Evolutionary conservation across 2,797 vertebrate genomes (phyloP).

Genomic region (Karalla daura): DNA sequence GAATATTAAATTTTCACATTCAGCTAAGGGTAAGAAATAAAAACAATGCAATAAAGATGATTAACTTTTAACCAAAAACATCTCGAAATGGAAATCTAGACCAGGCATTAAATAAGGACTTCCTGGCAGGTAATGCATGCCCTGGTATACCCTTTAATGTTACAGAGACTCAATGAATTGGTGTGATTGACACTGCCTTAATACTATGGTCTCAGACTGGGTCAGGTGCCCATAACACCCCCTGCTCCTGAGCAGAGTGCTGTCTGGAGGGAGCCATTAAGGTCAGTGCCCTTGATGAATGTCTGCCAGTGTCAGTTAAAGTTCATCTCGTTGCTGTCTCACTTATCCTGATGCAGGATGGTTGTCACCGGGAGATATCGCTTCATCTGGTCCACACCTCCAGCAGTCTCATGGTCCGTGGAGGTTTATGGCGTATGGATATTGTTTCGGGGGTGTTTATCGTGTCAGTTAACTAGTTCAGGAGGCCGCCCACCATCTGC

Average conservation of each 20-base stretch:
- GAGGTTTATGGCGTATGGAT: slow-evolving; percentile 57
- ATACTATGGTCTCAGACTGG: neutral
- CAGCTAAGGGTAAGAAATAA: neutral
- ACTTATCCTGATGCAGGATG: slow-evolving; percentile 40
- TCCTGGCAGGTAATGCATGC: neutral
- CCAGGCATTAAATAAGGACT: neutral
- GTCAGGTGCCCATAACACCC: slow-evolving; percentile 10
- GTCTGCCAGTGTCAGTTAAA: slow-evolving; percentile 44
- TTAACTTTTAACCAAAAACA: too few species aligned
- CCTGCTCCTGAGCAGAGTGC: slow-evolving; percentile 5
- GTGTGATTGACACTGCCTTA: neutral
- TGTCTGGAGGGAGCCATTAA: slow-evolving; percentile 50
- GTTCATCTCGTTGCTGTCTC: slow-evolving; percentile 55
- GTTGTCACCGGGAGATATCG: slow-evolving; percentile 48
- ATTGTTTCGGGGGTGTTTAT: slow-evolving; percentile 25
- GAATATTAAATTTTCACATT: neutral
- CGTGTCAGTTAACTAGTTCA: slow-evolving; percentile 29
- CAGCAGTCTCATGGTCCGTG: slow-evolving; percentile 28
- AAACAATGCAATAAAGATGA: neutral
- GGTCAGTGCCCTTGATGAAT: slow-evolving; percentile 55
- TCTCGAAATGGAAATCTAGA: too few species aligned
- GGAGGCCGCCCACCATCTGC: neutral
- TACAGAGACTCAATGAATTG: neutral
- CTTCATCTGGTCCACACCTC: slow-evolving; percentile 44
- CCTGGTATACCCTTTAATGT: neutral